phyloP scores from a whole-genome alignment of 2,888 invertebrate species.

The Itoplectis maculator region DNA sequence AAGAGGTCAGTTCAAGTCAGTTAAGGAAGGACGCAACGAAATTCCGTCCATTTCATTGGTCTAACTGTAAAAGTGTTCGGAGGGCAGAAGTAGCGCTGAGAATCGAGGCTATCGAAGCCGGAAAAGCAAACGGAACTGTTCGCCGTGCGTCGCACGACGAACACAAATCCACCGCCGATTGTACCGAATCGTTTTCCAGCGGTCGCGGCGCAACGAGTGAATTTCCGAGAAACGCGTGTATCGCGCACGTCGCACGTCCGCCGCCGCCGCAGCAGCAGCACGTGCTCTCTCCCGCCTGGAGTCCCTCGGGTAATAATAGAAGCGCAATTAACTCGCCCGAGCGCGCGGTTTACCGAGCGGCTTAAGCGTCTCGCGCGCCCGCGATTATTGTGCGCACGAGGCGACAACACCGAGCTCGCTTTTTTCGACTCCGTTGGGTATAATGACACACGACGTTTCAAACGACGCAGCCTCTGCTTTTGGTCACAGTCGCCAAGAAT shows the following conservation, averaged over 20 bases:
- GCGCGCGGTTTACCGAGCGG: constrained; percentile 24
- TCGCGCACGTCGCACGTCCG: constrained; percentile 10
- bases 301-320: constrained; percentile 58
- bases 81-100: neutral
- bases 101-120: constrained; percentile 41
- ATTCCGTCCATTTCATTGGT: neutral
- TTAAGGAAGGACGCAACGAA: neutral
- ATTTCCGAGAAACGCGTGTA: constrained; percentile 6
- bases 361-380: neutral
- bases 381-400: neutral
- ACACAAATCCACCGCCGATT: neutral
- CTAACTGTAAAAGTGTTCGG: neutral
- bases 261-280: constrained; percentile 29
- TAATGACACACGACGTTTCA: constrained; percentile 17
- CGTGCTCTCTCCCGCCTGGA: constrained; percentile 38
- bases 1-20: neutral
- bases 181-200: neutral
- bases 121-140: constrained; percentile 37
- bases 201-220: too few species aligned
- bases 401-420: neutral
- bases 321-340: constrained; percentile 56
- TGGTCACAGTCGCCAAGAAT: neutral
- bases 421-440: neutral
- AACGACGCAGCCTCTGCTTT: neutral
- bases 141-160: neutral